These are phyloP conservation scores for Pandemis heparana DNA, from an alignment of 2,888 invertebrate genomes.

Conservation along the genomic window DNA sequence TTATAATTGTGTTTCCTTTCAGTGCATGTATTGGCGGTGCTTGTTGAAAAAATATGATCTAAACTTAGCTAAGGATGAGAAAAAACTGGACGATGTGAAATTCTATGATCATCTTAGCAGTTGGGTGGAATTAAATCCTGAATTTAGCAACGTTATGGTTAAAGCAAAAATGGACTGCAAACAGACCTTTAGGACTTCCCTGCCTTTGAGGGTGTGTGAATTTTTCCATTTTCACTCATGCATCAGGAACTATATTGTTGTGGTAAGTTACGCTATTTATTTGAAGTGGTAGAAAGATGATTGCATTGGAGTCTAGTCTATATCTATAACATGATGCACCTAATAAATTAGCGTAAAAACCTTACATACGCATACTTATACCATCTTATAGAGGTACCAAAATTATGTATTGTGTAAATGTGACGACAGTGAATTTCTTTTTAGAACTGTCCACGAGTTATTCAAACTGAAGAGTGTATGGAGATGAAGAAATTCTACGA, in stretches of 20 bases:
- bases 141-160: slow-evolving; percentile 56
- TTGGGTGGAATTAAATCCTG: slow-evolving; percentile 65
- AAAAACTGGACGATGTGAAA: slow-evolving; percentile 55
- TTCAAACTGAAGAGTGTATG: slow-evolving; percentile 56
- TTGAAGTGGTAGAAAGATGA: neutral
- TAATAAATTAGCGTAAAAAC: too few relatives aligned
- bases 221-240: slow-evolving; percentile 60
- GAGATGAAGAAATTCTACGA: slow-evolving; percentile 61
- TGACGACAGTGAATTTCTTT: slow-evolving; percentile 47
- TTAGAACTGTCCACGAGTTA: slow-evolving; percentile 67
- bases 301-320: too few relatives aligned
- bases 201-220: slow-evolving; percentile 59
- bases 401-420: neutral
- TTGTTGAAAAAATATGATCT: slow-evolving; percentile 62
- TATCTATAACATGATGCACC: too few relatives aligned
- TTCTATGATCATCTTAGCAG: slow-evolving; percentile 64
- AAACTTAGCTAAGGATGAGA: slow-evolving; percentile 45
- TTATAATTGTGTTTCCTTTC: slow-evolving; percentile 42
- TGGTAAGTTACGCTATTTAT: slow-evolving; percentile 51
- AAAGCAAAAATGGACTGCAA: slow-evolving; percentile 63
- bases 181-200: slow-evolving; percentile 45
- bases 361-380: too few relatives aligned
- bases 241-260: slow-evolving; percentile 58
- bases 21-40: slow-evolving; percentile 69
- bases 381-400: neutral